phyloP scores from a whole-genome alignment of 2,888 invertebrate species.

The Rhopalosiphum nymphaeae region DNA sequence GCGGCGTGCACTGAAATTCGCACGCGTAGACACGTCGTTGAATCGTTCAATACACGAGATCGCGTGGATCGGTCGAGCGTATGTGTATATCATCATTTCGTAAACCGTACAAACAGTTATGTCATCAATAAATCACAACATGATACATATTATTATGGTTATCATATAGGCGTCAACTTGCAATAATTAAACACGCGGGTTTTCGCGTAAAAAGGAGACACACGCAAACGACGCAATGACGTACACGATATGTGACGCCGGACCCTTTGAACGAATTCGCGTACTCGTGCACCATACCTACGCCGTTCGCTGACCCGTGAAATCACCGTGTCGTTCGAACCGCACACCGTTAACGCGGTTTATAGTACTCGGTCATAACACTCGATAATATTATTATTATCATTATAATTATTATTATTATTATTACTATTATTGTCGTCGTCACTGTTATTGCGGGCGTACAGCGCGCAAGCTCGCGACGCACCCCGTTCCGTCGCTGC shows the following conservation, averaged over 20 bases:
- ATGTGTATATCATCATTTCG: not conserved
- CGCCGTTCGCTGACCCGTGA: not conserved
- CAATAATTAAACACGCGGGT: not conserved
- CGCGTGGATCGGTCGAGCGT: not conserved
- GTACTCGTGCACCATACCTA: not conserved
- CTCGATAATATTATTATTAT: not conserved
- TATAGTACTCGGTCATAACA: not conserved
- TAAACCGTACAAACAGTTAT: not conserved
- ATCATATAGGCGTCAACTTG: rapidly evolving
- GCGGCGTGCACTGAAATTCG: not conserved
- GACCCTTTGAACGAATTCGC: not conserved
- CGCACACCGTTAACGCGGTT: not conserved
- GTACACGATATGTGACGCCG: no score
- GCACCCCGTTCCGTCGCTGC: not conserved
- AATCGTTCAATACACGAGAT: not conserved
- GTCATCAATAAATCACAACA: not conserved
- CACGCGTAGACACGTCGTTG: not conserved
- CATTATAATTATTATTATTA: no score
- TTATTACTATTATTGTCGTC: no score
- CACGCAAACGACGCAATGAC: no score
- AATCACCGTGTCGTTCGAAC: not conserved
- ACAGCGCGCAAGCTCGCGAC: not conserved
- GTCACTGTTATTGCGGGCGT: not conserved
- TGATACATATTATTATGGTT: not conserved
- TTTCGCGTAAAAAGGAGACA: not conserved